Base-by-base conservation (phyloP, 2,888 invertebrate species). In the Morinoia aosen region DNA sequence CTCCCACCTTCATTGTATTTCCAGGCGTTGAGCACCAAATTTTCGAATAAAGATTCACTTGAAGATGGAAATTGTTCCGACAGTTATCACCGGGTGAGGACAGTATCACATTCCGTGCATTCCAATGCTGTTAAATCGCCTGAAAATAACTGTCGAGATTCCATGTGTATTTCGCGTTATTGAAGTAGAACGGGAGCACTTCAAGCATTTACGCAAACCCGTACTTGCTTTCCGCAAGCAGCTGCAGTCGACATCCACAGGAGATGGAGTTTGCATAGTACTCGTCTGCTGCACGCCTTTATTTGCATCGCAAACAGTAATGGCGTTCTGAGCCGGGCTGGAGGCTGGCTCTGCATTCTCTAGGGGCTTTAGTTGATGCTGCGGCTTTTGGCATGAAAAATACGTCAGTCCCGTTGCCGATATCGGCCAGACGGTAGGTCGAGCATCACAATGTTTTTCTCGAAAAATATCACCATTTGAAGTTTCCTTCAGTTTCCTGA, bases 271-370 rank as follows among this genome's bases (percentile, higher is more conserved):
- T 76, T 76, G 76, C 76, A 76, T 76, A 33, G 76, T 25, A 76
- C 76, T 76, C 76, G 76, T 76, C 33, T 16, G 8, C 25, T 76
- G 19, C 76, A 76, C 8, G 76, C 76, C 76, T 16, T 76, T 76
- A 76, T 76, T 76, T 76, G 76, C 76, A 76, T 76, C 76, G 25
- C 76, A 76, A 76, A 76, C 76, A 76, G 76, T 76, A 33, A 76
- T 61, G 19, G 76, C 33, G 76, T 33, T 0, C 25, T 76, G 76
- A 76, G 76, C 76, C 16, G 76, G 0, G 76, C 76, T 76, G 76
- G 76, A 76, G 76, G 25, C 2, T 10, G 76, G 33, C 76, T 76
- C 76, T 76, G 76, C 25, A 33, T 76, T 33, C 19, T 76, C 76
- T 33, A 25, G 76, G 25, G 25, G 76, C 76, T 76, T 76, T 76